These are phyloP conservation scores for Idaea biselata DNA, from an alignment of 2,888 invertebrate species.

Conservation along the genomic window DNA sequence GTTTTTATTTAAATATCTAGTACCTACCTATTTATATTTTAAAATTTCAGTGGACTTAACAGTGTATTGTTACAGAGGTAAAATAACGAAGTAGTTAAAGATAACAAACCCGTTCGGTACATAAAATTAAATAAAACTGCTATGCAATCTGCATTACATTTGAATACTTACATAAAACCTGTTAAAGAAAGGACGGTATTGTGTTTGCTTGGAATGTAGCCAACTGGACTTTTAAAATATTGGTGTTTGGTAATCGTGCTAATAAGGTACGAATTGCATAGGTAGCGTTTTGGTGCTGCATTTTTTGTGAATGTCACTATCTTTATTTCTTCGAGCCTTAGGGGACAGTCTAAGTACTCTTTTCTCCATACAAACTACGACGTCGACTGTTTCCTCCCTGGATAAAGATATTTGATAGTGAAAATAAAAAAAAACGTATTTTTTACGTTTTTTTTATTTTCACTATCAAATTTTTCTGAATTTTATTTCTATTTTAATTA, in stretches of 20 bases:
- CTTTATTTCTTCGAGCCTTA: too few relatives aligned
- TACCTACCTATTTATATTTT: too few relatives aligned
- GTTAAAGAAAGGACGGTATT: constrained; percentile 15
- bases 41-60: neutral
- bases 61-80: neutral
- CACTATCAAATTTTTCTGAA: too few relatives aligned
- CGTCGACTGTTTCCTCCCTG: too few relatives aligned
- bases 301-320: too few relatives aligned
- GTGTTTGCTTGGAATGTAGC: constrained; percentile 16
- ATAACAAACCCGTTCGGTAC: neutral
- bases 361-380: too few relatives aligned
- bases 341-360: too few relatives aligned
- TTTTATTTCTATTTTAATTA: too few relatives aligned
- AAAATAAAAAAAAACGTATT: too few relatives aligned
- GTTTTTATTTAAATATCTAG: too few relatives aligned
- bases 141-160: constrained; percentile 14
- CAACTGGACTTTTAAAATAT: constrained; percentile 15
- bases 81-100: neutral
- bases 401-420: too few relatives aligned
- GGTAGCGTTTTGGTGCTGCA: neutral
- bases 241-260: constrained; percentile 2
- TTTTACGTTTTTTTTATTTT: too few relatives aligned
- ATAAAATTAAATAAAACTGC: neutral
- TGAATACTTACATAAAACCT: constrained; percentile 17
- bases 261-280: neutral